Percentiles rank a stretch among this genome's conserved stretches.
Evolutionary conservation across 1,140 invertebrate species (phyloP).

Genomic region (Solenopsis invicta): DNA sequence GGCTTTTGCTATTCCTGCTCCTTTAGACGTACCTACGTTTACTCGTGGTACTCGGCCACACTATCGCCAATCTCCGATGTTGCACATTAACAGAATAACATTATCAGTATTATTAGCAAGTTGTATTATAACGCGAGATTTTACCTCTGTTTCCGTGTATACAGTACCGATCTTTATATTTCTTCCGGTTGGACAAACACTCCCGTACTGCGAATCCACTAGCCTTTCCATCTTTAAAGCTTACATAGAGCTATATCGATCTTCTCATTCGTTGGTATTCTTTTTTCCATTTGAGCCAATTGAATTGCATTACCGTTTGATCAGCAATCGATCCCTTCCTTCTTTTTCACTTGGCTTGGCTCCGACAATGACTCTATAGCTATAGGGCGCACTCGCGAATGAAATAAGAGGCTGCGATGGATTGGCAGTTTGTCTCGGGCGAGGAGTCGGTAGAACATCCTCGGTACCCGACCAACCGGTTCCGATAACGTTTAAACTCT

Average conservation of each 20-base stretch:
- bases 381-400: conserved; percentile 56
- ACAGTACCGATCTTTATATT: conserved; percentile 9
- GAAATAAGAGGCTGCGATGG: conserved; percentile 70
- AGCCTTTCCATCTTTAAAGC: conserved; percentile 40
- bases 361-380: conserved; percentile 71
- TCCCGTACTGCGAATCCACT: conserved; percentile 15
- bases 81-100: conserved; percentile 37
- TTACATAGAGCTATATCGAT: conserved; percentile 41
- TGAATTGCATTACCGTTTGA: conserved; percentile 80
- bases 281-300: conserved; percentile 67
- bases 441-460: conserved; percentile 34
- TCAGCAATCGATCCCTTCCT: conserved; percentile 76
- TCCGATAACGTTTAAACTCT: conserved; percentile 47
- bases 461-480: conserved; percentile 11
- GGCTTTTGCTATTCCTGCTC: conserved; percentile 18
- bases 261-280: conserved; percentile 31
- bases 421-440: conserved; percentile 66
- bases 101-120: conserved; percentile 15
- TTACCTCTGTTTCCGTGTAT: background rate
- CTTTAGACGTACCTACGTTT: conserved; percentile 12
- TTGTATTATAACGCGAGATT: background rate
- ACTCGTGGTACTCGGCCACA: background rate
- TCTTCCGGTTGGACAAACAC: conserved; percentile 1
- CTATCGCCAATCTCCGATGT: conserved; percentile 2
- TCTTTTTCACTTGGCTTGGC: conserved; percentile 65